Conservation (phyloP, 2,113 vertebrate genomes). For the Scomber japonicus region DNA sequence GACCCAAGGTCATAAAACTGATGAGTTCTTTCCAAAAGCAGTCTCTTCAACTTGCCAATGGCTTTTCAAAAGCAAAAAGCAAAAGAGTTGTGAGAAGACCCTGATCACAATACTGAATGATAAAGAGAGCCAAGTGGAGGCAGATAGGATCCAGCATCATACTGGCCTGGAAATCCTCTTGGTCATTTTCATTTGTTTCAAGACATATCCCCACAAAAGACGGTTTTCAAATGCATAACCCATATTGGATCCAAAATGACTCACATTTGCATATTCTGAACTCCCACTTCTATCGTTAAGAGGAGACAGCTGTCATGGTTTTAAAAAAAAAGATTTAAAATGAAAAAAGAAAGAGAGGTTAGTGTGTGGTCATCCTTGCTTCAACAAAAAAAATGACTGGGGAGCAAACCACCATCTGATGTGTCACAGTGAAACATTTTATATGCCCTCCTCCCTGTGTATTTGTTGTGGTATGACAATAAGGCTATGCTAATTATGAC, state of each 20-base stretch:
- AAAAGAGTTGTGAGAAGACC: conserved; percentile 20
- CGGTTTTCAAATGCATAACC: not conserved
- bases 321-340: no score
- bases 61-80: conserved; percentile 33
- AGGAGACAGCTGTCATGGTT: not conserved
- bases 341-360: not conserved
- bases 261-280: not conserved
- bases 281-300: not conserved
- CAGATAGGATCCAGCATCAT: not conserved
- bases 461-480: not conserved
- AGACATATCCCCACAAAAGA: not conserved
- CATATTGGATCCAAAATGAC: not conserved
- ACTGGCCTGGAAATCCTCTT: not conserved
- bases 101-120: conserved; percentile 40
- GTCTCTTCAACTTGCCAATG: conserved; percentile 29
- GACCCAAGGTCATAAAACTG: conserved; percentile 34
- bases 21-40: conserved; percentile 32
- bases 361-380: no score
- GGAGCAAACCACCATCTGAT: no score
- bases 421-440: no score
- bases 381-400: no score
- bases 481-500: not conserved
- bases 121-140: conserved; percentile 3
- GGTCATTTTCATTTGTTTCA: not conserved
- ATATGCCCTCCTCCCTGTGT: no score